A percentile compares a stretch with the other conserved stretches of the same genome.
Evolutionary conservation across 2,797 vertebrate genomes (phyloP).

Genomic region (Rhinatrema bivittatum): DNA sequence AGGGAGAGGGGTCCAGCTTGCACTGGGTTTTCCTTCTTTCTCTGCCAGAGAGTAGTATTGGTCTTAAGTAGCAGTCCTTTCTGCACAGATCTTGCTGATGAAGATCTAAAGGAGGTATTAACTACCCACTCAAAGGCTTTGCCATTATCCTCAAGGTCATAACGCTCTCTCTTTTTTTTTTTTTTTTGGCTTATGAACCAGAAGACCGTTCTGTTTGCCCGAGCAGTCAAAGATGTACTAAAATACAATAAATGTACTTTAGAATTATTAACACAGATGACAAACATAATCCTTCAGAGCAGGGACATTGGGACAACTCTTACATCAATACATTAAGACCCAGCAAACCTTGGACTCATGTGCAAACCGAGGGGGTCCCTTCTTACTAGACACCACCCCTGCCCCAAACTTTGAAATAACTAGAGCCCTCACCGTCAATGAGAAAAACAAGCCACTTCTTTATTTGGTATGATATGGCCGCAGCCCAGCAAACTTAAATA

Average conservation of each 20-base stretch:
- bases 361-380: too few species aligned
- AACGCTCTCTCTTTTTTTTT: conserved; percentile 24
- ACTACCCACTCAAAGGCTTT: conserved; percentile 66
- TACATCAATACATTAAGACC: neutral
- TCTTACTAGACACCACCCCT: too few species aligned
- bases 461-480: too few species aligned
- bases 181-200: conserved; percentile 52
- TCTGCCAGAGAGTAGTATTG: conserved; percentile 49
- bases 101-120: conserved; percentile 67
- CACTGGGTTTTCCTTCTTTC: conserved; percentile 34
- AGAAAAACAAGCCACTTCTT: too few species aligned
- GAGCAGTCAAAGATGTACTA: conserved; percentile 27
- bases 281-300: conserved; percentile 11
- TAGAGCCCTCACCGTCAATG: too few species aligned
- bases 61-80: conserved; percentile 45
- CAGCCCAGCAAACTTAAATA: too few species aligned
- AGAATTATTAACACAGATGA: conserved; percentile 20
- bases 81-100: conserved; percentile 51
- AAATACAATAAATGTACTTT: conserved; percentile 29
- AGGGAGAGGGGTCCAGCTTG: conserved; percentile 36
- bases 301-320: neutral
- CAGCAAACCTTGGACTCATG: neutral
- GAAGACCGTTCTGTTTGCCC: conserved; percentile 42
- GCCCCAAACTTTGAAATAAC: too few species aligned
- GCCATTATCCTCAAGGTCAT: conserved; percentile 63